Percentiles rank a stretch among this genome's conserved stretches.
phyloP scores from a whole-genome alignment of 2,797 vertebrate species.

The Pangasius sanitwongsei region DNA sequence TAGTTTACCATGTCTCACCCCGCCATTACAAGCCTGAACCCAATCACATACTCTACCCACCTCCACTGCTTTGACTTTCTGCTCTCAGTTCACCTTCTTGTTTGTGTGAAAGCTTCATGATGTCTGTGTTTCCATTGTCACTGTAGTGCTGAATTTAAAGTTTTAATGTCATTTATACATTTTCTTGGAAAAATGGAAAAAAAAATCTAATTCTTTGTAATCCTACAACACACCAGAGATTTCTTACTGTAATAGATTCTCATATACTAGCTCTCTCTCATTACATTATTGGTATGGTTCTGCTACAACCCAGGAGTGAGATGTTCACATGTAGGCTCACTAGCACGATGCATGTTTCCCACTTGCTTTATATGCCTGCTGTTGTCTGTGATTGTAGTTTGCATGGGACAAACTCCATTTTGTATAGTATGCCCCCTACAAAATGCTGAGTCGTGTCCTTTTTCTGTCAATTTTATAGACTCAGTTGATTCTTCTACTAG shows the following conservation, averaged over 20 bases:
- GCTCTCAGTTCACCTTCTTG: background rate
- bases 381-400: background rate
- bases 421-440: background rate
- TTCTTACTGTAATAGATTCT: background rate
- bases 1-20: conserved; percentile 61
- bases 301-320: conserved; percentile 4
- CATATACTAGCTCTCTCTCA: background rate
- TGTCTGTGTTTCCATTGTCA: background rate
- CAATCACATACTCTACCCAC: conserved; percentile 12
- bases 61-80: conserved; percentile 29
- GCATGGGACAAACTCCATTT: conserved; percentile 25
- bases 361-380: conserved; percentile 21
- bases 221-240: background rate
- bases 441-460: background rate
- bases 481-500: conserved; percentile 93
- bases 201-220: background rate
- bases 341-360: conserved; percentile 32
- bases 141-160: background rate
- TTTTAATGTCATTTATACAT: background rate
- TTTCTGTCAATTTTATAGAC: conserved; percentile 76
- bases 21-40: conserved; percentile 36
- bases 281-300: background rate
- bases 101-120: background rate
- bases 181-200: background rate
- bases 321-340: conserved; percentile 31